Conservation (phyloP, 2,888 invertebrate genomes). For the Meteorus cinctellus region DNA sequence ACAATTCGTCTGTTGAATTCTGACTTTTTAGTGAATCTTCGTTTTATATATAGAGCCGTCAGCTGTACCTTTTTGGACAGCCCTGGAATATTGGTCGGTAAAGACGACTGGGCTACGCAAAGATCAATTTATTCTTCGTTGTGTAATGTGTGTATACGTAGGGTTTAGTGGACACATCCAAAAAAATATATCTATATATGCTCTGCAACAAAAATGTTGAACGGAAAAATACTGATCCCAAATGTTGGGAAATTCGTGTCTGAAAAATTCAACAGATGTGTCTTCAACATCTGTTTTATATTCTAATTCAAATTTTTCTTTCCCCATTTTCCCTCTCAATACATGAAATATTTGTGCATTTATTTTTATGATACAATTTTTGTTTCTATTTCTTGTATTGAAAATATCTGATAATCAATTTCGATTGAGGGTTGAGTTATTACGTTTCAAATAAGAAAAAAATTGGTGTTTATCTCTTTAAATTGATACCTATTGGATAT, state of each 20-base stretch:
- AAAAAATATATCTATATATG: neutral
- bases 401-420: too few species aligned
- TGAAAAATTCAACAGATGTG: neutral
- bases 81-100: neutral
- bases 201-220: neutral
- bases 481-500: too few species aligned
- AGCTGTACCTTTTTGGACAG: neutral
- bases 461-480: too few species aligned
- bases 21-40: too few species aligned
- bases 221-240: neutral
- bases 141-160: neutral
- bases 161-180: neutral
- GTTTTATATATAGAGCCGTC: too few species aligned
- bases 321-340: neutral
- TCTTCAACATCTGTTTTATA: conserved; percentile 8
- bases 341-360: neutral
- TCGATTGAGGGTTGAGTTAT: too few species aligned
- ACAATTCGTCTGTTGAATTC: too few species aligned
- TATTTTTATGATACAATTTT: neutral
- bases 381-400: neutral
- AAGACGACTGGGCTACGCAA: neutral
- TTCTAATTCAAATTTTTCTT: neutral
- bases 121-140: neutral
- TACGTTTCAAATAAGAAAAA: too few species aligned
- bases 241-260: conserved; percentile 1